A percentile compares a stretch with the other conserved stretches of the same genome.
phyloP scores from a whole-genome alignment of 2,888 invertebrate genomes.

The Yponomeuta evonymella region DNA sequence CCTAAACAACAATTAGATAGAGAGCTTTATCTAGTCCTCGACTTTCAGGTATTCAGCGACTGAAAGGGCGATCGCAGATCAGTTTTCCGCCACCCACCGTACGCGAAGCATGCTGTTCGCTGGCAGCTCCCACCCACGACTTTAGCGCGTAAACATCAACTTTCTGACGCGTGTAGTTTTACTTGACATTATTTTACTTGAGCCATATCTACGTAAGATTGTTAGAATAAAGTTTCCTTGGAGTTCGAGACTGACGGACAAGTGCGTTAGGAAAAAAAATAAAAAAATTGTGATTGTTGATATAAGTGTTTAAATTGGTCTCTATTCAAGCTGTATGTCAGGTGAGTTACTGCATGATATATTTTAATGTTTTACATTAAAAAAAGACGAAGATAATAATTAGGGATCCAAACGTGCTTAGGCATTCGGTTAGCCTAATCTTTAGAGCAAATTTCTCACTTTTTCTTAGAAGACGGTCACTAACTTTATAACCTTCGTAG shows the following conservation, averaged over 20 bases:
- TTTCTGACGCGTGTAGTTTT: too few species aligned
- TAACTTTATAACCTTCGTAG: not conserved
- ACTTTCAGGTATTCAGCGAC: not conserved
- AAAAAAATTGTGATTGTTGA: not conserved
- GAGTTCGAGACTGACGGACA: not conserved
- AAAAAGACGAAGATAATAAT: not conserved
- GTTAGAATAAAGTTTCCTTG: not conserved
- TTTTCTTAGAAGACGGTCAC: not conserved
- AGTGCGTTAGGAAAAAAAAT: not conserved
- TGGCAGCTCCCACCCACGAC: too few species aligned
- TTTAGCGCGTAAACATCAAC: too few species aligned
- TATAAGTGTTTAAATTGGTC: not conserved
- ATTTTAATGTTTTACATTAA: not conserved
- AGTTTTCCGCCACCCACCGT: too few species aligned
- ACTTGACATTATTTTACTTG: too few species aligned
- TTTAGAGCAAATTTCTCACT: too few species aligned
- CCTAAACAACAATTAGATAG: not conserved
- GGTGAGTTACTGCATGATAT: not conserved
- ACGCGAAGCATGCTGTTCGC: too few species aligned
- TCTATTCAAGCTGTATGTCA: not conserved
- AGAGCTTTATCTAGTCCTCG: not conserved
- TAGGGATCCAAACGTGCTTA: not conserved
- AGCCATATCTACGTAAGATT: not conserved
- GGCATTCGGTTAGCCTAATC: too few species aligned
- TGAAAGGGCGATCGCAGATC: not conserved